These are phyloP conservation scores for Leptocoma aspasia DNA, from an alignment of 2,113 vertebrate species.

Conservation along the genomic window DNA sequence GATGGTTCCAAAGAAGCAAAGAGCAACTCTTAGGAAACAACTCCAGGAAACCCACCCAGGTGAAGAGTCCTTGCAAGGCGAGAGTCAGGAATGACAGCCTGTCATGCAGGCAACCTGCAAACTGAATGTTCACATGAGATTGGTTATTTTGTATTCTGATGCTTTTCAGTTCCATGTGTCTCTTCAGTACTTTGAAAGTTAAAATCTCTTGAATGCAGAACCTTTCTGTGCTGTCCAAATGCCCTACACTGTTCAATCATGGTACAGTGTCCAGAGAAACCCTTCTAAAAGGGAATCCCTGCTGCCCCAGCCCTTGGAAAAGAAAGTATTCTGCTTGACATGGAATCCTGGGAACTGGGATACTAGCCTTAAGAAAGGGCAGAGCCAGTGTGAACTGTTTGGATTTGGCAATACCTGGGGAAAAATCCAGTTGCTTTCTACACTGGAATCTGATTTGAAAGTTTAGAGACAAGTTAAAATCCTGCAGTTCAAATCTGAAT, in stretches of 20 bases:
- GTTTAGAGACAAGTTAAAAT: background rate
- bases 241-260: fast-evolving
- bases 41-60: slow-evolving; percentile 72
- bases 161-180: background rate
- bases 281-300: background rate
- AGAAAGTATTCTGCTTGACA: background rate
- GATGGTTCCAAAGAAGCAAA: slow-evolving; percentile 76
- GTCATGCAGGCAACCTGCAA: slow-evolving; percentile 80
- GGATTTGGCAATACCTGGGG: background rate
- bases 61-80: slow-evolving; percentile 66
- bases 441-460: background rate
- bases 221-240: background rate
- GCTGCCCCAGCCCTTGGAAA: background rate
- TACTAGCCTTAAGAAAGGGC: background rate
- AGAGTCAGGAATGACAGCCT: slow-evolving; percentile 70
- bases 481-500: background rate
- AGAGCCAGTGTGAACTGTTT: background rate
- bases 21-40: slow-evolving; percentile 74
- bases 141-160: background rate
- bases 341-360: background rate
- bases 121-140: slow-evolving; percentile 42
- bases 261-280: background rate
- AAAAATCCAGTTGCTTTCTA: background rate
- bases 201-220: background rate
- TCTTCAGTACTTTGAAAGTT: background rate